These are phyloP conservation scores for Globia sparganii DNA, from an alignment of 2,888 invertebrate genomes.

Conservation along the genomic window DNA sequence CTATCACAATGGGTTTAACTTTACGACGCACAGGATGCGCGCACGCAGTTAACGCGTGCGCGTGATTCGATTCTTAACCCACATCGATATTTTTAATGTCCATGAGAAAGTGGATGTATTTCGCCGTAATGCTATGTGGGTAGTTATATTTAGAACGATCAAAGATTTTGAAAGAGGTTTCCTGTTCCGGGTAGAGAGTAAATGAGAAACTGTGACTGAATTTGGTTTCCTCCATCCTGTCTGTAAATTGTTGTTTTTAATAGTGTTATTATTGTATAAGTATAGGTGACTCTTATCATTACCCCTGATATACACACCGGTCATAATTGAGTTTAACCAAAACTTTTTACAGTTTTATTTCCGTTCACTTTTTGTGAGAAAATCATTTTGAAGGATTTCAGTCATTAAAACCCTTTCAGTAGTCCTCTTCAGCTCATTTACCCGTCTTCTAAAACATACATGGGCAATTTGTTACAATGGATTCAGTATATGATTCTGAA, in stretches of 20 bases:
- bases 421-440: neutral
- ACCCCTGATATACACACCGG: neutral
- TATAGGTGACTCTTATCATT: neutral
- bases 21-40: conserved; percentile 62
- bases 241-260: conserved; percentile 4
- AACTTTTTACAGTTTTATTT: too few species aligned
- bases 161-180: conserved; percentile 33
- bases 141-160: conserved; percentile 46
- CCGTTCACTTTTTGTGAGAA: neutral
- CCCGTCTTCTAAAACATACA: neutral
- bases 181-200: conserved; percentile 42
- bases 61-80: conserved; percentile 71
- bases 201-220: conserved; percentile 12
- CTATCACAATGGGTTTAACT: conserved; percentile 52
- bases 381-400: neutral
- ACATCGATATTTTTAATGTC: conserved; percentile 64
- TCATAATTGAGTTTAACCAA: neutral
- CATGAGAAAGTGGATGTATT: conserved; percentile 58
- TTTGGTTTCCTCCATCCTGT: conserved; percentile 1
- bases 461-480: too few species aligned
- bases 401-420: neutral
- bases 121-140: conserved; percentile 38
- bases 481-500: too few species aligned
- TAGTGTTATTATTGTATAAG: neutral
- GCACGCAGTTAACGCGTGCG: conserved; percentile 64